These are phyloP conservation scores for Myzus persicae DNA, from an alignment of 1,140 invertebrate genomes.

Conservation along the genomic window DNA sequence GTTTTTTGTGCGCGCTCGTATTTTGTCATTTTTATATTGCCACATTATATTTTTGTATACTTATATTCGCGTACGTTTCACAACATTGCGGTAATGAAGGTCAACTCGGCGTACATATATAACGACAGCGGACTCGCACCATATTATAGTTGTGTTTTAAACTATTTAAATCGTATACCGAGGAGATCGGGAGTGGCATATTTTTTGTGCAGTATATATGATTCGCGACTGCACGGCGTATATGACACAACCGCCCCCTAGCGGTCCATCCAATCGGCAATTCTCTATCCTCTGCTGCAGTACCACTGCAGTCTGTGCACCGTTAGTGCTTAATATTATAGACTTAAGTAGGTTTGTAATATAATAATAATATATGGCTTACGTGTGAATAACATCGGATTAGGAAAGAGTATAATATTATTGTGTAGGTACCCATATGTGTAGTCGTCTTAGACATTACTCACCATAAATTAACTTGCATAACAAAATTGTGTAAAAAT, in stretches of 20 bases:
- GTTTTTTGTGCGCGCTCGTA: not conserved
- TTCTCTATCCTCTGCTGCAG: not conserved
- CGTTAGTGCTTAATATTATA: not conserved
- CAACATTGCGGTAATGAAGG: not conserved
- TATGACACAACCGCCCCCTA: not conserved
- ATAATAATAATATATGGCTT: not conserved
- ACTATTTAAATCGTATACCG: not conserved
- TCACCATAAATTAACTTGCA: not conserved
- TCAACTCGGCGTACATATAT: not conserved
- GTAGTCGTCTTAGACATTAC: too few species aligned
- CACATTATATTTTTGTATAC: not conserved
- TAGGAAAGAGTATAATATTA: not conserved
- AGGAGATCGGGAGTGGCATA: not conserved
- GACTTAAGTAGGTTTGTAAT: not conserved
- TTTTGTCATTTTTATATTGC: constrained; percentile 12
- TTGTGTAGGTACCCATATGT: not conserved
- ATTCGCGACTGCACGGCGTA: not conserved
- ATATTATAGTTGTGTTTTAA: not conserved
- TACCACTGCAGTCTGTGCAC: too few species aligned
- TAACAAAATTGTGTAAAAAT: too few species aligned
- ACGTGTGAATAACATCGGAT: not conserved
- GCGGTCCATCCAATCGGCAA: not conserved
- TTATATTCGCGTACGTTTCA: not conserved
- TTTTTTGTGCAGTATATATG: not conserved
- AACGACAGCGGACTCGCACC: not conserved